Evolutionary conservation across 2,797 vertebrate genomes (phyloP), one percentile per base, ranked within the genome.

Genomic region (Crenuchus spilurus): DNA sequence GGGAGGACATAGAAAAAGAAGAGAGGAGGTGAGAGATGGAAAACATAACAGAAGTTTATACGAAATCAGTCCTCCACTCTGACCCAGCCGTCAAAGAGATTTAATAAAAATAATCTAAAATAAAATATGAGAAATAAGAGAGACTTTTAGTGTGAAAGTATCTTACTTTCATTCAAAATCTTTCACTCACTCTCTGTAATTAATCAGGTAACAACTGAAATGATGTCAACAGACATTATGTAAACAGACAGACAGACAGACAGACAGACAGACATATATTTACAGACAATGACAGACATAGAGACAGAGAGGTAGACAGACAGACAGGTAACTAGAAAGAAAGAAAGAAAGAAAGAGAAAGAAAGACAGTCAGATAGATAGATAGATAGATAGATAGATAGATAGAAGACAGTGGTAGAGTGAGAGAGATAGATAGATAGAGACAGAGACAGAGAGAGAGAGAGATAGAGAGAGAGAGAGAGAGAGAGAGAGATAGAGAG

Each of bases 131-230:
- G n/a, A n/a, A n/a, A n/a, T n/a, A n/a, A n/a, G n/a, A n/a, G n/a
- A n/a, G n/a, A n/a, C n/a, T n/a, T n/a, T n/a, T n/a, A n/a, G n/a
- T 55, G 65, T 30, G 41, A 52, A 52, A 20, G 67, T 14, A 54
- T 73, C n/a, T 80, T 83, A 72, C 63, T 80, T 66, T 79, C 79
- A 75, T 51, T 78, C 52, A 42, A 22, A 28, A 22, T 61, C 48
- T 55, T 71, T n/a, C n/a, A n/a, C 55, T 60, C 30, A 79, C 85
- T 42, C 41, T 81, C 54, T 60, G 75, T 83, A 84, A 91, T 94
- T 89, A 88, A 90, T 91, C 88, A 82, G 1, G 14, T 83, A 84
- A 84, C 79, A 91, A 90, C 90, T 90, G 84, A 94, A 92, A 91
- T 85, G 87, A 86, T 90, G 86, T 86, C 85, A n/a, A n/a, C n/a